Evolutionary conservation across 1,140 invertebrate genomes (phyloP).

Genomic region (Drosophila sp.): DNA sequence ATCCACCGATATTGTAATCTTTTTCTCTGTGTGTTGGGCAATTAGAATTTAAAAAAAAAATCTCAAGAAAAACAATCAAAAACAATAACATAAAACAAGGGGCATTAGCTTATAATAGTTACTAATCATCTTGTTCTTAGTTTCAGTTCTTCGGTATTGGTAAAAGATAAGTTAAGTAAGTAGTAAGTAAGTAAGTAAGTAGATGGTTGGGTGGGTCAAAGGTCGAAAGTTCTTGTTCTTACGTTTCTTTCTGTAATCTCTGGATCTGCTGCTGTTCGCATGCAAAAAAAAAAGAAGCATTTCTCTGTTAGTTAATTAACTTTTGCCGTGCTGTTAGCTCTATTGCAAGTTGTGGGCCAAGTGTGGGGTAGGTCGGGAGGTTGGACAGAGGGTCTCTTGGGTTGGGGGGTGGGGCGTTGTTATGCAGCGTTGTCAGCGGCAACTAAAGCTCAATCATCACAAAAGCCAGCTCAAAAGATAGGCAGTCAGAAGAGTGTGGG

Average conservation of each 20-base stretch:
- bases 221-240: constrained; percentile 26
- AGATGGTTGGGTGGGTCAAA: neutral
- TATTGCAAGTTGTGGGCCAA: constrained; percentile 32
- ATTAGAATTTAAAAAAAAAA: constrained; percentile 17
- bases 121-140: constrained; percentile 5
- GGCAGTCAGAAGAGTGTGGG: constrained; percentile 22
- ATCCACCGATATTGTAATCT: constrained; percentile 41
- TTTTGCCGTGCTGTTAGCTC: constrained; percentile 53
- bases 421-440: constrained; percentile 16
- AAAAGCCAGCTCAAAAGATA: constrained; percentile 22
- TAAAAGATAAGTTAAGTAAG: constrained; percentile 12
- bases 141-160: neutral
- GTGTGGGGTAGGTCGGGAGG: constrained; percentile 12
- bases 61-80: constrained; percentile 34
- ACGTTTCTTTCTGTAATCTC: constrained; percentile 19
- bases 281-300: constrained; percentile 31
- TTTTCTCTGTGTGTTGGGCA: constrained; percentile 20
- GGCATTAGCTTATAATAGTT: constrained; percentile 1
- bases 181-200: neutral
- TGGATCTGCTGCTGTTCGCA: constrained; percentile 9
- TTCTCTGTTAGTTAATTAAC: constrained; percentile 44
- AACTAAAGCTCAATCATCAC: constrained; percentile 44
- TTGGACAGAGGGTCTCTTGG: constrained; percentile 6
- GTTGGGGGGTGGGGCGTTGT: neutral
- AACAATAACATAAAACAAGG: constrained; percentile 22